A percentile compares a stretch with the other conserved stretches of the same genome.
Conservation (phyloP, 2,113 vertebrate species). For the Antechinus flavipes region DNA sequence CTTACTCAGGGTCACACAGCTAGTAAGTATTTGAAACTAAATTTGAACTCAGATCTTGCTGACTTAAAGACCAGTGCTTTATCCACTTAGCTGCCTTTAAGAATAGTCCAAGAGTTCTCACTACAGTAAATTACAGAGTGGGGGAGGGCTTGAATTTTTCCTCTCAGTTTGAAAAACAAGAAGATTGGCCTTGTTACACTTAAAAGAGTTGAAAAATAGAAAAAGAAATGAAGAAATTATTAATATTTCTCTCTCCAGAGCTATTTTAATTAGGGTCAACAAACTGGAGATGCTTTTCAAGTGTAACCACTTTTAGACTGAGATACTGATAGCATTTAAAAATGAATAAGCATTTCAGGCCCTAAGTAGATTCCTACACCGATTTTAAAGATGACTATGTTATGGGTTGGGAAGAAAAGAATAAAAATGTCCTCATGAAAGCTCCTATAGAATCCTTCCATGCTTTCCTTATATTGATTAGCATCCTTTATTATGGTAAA, state of each 20-base stretch:
- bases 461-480: slow-evolving; percentile 12
- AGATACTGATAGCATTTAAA: background rate
- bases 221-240: slow-evolving; percentile 3
- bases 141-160: background rate
- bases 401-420: too few species aligned
- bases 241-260: slow-evolving; percentile 17
- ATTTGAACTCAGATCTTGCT: background rate
- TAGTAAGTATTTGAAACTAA: background rate
- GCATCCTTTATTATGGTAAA: slow-evolving; percentile 32
- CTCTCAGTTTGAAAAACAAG: background rate
- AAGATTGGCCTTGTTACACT: slow-evolving; percentile 9
- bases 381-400: background rate
- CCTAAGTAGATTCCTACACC: background rate
- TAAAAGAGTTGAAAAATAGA: slow-evolving; percentile 37
- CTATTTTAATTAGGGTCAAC: slow-evolving; percentile 1
- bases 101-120: background rate
- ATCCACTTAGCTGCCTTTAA: background rate
- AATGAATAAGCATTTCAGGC: too few species aligned
- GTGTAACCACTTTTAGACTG: background rate
- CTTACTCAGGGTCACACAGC: background rate
- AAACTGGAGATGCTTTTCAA: background rate
- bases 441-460: background rate
- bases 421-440: background rate
- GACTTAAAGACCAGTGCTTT: background rate
- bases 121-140: background rate